Percentiles rank a stretch among this genome's conserved stretches.
phyloP scores from a whole-genome alignment of 2,797 vertebrate genomes.

The Microctenopoma steveboyesi region DNA sequence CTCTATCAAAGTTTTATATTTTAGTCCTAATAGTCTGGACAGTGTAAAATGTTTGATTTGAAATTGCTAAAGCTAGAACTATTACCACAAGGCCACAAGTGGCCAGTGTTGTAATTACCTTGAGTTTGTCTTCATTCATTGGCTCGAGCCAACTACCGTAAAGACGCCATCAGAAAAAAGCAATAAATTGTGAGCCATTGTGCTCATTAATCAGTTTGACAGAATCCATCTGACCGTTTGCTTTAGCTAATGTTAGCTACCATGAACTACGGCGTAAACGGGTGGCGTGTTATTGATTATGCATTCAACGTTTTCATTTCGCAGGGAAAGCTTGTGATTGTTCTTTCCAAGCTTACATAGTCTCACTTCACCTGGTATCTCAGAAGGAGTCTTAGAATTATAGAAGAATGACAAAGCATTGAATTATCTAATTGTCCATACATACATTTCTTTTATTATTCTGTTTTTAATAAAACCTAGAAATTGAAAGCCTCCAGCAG shows the following conservation, averaged over 20 bases:
- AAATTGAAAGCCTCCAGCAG: conserved; percentile 26
- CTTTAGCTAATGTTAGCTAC: too few species aligned
- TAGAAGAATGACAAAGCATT: too few species aligned
- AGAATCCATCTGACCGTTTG: neutral
- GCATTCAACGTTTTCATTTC: neutral
- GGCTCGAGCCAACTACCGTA: too few species aligned
- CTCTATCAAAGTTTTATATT: neutral
- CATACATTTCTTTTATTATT: too few species aligned
- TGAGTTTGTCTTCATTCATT: neutral
- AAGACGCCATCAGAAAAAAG: neutral
- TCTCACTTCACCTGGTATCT: neutral
- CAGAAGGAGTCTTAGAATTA: neutral
- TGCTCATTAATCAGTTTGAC: neutral
- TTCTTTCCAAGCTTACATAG: neutral
- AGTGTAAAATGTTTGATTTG: neutral
- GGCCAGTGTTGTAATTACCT: neutral
- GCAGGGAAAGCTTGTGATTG: too few species aligned
- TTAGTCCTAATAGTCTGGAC: neutral
- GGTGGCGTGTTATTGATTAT: neutral
- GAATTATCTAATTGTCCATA: too few species aligned
- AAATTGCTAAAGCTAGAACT: neutral
- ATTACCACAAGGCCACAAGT: neutral
- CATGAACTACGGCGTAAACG: neutral
- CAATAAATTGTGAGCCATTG: neutral
- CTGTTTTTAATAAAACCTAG: neutral